Percentiles rank a stretch among this genome's conserved stretches.
These are phyloP conservation scores for Mimas tiliae DNA, from an alignment of 2,888 invertebrate species.

Conservation along the genomic window DNA sequence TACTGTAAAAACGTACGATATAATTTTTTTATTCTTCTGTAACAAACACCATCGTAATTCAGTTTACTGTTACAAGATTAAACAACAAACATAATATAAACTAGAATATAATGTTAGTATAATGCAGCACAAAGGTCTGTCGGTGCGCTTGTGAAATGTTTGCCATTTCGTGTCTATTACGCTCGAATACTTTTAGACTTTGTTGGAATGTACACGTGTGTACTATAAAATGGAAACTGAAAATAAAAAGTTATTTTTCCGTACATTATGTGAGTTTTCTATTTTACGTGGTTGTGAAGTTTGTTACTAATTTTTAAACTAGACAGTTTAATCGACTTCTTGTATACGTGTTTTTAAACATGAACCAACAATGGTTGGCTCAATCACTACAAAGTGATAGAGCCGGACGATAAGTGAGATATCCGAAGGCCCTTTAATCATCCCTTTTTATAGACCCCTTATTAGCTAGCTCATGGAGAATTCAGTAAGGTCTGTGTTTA, in stretches of 20 bases:
- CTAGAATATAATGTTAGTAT: neutral
- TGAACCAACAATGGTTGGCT: too few species aligned
- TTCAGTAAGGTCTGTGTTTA: too few species aligned
- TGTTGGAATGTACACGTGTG: slow-evolving; percentile 9
- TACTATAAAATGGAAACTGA: slow-evolving; percentile 13
- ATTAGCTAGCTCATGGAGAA: too few species aligned
- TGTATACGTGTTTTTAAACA: too few species aligned
- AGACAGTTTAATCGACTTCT: too few species aligned
- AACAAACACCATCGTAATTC: neutral
- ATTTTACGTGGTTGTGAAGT: neutral
- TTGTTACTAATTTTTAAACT: too few species aligned
- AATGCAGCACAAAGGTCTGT: neutral
- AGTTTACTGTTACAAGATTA: neutral
- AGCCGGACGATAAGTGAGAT: too few species aligned
- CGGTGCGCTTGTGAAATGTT: neutral
- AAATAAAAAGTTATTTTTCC: slow-evolving; percentile 1
- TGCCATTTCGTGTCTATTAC: neutral
- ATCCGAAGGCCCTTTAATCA: too few species aligned
- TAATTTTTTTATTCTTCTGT: neutral
- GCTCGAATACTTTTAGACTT: slow-evolving; percentile 12
- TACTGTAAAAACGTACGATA: too few species aligned
- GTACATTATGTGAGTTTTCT: neutral
- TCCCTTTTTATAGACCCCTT: too few species aligned
- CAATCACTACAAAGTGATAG: too few species aligned
- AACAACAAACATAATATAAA: neutral